phyloP scores from a whole-genome alignment of 2,113 vertebrate genomes.

The Channa argus region DNA sequence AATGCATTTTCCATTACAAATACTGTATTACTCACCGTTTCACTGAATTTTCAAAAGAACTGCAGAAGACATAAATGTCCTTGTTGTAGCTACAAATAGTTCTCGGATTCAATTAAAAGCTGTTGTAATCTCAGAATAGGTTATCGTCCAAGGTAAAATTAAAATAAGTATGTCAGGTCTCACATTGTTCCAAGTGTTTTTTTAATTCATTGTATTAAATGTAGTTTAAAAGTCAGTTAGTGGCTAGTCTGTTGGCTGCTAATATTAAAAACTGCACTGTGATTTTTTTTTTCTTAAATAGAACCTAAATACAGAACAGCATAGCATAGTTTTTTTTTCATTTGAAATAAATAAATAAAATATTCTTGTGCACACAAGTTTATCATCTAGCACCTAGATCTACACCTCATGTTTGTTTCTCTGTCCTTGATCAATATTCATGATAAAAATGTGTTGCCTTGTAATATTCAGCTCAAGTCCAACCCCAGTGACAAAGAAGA shows the following conservation, averaged over 20 bases:
- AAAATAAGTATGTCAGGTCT: background rate
- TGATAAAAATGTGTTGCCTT: background rate
- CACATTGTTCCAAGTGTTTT: background rate
- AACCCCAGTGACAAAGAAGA: constrained; percentile 90
- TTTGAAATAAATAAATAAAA: too few species aligned
- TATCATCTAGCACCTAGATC: too few species aligned
- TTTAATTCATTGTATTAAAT: background rate
- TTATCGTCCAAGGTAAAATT: background rate
- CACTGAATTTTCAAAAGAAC: constrained; percentile 9
- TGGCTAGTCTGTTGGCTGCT: background rate
- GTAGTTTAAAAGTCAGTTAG: background rate
- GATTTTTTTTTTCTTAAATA: background rate
- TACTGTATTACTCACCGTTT: background rate
- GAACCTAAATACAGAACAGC: background rate
- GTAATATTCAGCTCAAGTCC: constrained; percentile 88
- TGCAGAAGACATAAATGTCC: constrained; percentile 29
- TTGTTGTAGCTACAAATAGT: constrained; percentile 12
- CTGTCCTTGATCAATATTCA: background rate
- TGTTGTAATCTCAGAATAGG: constrained; percentile 26
- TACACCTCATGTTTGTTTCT: background rate
- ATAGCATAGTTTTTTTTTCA: background rate
- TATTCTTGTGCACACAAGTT: too few species aligned
- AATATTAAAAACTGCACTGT: background rate
- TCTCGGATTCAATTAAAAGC: constrained; percentile 16
- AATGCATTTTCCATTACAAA: constrained; percentile 41